Evolutionary conservation across 2,888 invertebrate species (phyloP), one percentile per base, ranked within the genome.

Genomic region (Megaustenia siamemsis): DNA sequence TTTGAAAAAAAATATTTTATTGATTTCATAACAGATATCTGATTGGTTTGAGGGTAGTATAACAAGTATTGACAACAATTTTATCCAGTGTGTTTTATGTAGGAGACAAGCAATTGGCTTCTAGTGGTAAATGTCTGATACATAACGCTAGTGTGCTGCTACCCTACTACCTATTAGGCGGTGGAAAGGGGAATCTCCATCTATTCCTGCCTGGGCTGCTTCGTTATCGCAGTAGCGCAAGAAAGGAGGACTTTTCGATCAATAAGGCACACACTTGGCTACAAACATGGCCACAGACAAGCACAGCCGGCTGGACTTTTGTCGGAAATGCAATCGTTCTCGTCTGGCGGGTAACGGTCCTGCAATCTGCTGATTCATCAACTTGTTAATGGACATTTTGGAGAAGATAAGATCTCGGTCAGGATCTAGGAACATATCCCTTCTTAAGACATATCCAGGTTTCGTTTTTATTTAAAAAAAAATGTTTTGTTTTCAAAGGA

Each of bases 201-300:
- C 40, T 45, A 28, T 18, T 24, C 75, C 49, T 4, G 8, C 28
- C 40, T 32, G 43, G 28, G 35, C 78, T 21, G 66, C 79, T 32
- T 32, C 66, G 45, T 79, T 63, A 43, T 43, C 66, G 0, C 32
- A 63, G 38, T 43, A 28, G 28, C 79, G 35, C 35, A 15, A 38
- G 66, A 21, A 32, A 1, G 24, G n/a, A 21, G 45, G 32, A 45
- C 79, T 32, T 28, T 28, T 40, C n/a, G 66, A 79, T 79, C 79
- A 32, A 79, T 79, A 43, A 66, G 66, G 79, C 79, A 80, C 79
- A 63, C 83, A 43, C 84, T 60, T 69, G 12, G 77, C 38, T 80
- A 43, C 84, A 24, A 53, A 66, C 79, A 38, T 80, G 60, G 69
- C 12, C 73, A 73, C 80, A 24, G 43, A 79, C 79, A n/a, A 43